Base-by-base conservation (phyloP, 2,888 invertebrate genomes). In the Hyposoter dolosus region DNA sequence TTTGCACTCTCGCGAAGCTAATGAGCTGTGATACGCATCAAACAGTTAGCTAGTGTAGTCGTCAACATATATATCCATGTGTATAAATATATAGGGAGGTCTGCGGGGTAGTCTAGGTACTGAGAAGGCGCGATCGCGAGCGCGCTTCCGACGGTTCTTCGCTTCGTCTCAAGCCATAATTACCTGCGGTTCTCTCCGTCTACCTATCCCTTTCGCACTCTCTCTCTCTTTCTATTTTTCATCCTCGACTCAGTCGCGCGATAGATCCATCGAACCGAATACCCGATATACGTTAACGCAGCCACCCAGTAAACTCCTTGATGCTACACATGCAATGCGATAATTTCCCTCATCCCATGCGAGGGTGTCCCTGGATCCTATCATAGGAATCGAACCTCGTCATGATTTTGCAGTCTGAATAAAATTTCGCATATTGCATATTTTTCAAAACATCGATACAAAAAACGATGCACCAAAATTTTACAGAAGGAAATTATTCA, bases 11-110 rank as follows among this genome's bases (percentile, higher is more conserved):
- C 90, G 88, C 89, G 90, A 90, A 92, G 93, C 93, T 94, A 94
- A 94, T 94, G 93, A 93, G 93, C 91, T 91, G 91, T 91, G 93
- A 94, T 94, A 94, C 92, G 90, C 93, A 93, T 93, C 94, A 91
- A 91, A 92, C 92, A 93, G 90, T 88, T 71, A 71, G 90, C 89
- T 89, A 89, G 84, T 40, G 40, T 84, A 83, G 77, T 88, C 78
- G 72, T 68, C 63, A 77, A 76, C 71, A 23, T 53, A 43, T 43
- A 56, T 56, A 56, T 35, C 35, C 9, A 28, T 19, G 15, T 69
- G 32, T 50, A 81, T 32, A 32, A 15, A 45, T 45, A 66, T 28
- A 56, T n/a, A 56, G 28, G 45, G n/a, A 19, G 10, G 85, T 65
- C 56, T 45, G 69, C n/a, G 78, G 75, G 76, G 66, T 66, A 68